Evolutionary conservation across 2,888 invertebrate species (phyloP).

Genomic region (Drosophila neotestacea): DNA sequence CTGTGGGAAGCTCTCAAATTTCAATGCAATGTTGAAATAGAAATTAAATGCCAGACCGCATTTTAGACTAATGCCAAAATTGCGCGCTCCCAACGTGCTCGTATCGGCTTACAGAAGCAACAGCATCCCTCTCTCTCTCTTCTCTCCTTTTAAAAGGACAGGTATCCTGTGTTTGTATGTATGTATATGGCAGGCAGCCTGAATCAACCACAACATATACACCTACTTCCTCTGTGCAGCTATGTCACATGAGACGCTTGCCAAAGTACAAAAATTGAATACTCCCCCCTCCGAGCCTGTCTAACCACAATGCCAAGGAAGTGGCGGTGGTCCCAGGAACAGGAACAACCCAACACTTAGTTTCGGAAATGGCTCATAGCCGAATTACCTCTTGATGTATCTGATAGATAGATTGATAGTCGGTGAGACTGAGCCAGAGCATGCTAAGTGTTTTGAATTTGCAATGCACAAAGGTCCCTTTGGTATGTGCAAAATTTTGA

Average conservation of each 20-base stretch:
- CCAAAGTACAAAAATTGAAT: conserved; percentile 48
- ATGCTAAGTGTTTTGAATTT: conserved; percentile 61
- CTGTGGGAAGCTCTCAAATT: conserved; percentile 74
- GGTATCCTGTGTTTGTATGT: conserved; percentile 23
- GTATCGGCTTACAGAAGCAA: conserved; percentile 69
- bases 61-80: conserved; percentile 77
- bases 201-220: conserved; percentile 85
- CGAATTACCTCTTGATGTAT: conserved; percentile 38
- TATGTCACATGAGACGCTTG: conserved; percentile 72
- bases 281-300: conserved; percentile 16
- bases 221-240: conserved; percentile 83
- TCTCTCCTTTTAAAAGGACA: conserved; percentile 23
- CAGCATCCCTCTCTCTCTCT: conserved; percentile 22
- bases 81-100: conserved; percentile 55
- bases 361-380: conserved; percentile 65
- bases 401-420: conserved; percentile 45
- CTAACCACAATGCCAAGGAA: conserved; percentile 72
- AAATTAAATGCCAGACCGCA: conserved; percentile 80
- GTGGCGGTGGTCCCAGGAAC: conserved; percentile 50
- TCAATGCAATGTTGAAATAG: conserved; percentile 77
- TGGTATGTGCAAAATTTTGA: conserved; percentile 52
- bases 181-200: conserved; percentile 43
- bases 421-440: conserved; percentile 5
- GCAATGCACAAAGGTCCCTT: conserved; percentile 56
- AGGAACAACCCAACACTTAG: conserved; percentile 63